Evolutionary conservation across 2,797 vertebrate species (phyloP), one percentile per base, ranked within the genome.

Genomic region (Rhinatrema bivittatum): DNA sequence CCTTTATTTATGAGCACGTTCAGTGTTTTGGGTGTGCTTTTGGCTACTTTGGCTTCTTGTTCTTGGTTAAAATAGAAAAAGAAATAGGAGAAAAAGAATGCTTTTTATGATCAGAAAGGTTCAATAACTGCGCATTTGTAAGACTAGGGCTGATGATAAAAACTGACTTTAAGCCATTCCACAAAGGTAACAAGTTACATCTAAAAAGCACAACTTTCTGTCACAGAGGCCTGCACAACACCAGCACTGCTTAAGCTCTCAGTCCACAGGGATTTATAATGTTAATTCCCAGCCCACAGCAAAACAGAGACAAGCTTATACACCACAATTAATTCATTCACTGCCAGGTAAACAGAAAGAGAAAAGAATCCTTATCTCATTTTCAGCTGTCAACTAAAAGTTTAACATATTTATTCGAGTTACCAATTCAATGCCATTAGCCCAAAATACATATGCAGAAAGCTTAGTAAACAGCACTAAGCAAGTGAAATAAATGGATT

Each of bases 51-150:
- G n/a, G n/a, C n/a, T n/a, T n/a, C n/a, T n/a, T n/a, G n/a, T n/a
- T n/a, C n/a, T n/a, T n/a, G n/a, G n/a, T 27, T 27, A 36, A 49
- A 41, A 29, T 19, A 34, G 32, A 19, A 36, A 33, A 51, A 25
- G 12, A 36, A 23, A 23, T 39, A 24, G 32, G 10, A 40, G 45
- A 28, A 35, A 34, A 39, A 34, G 21, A 28, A 17, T 24, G 6
- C 20, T 34, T 38, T 12, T 45, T 46, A 41, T 17, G 27, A 30
- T 45, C 42, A 49, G 31, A 32, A 41, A 58, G 29, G 34, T 28
- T 9, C 0, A 13, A 32, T 5, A 35, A 16, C 7, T 23, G 10
- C 48, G 24, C 10, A 9, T 22, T 49, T 22, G 33, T 19, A 13
- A 50, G 25, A 36, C 24, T n/a, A 24, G 39, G 35, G n/a, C 16